Conservation (phyloP, 2,888 invertebrate genomes). For the Pammene aurita region DNA sequence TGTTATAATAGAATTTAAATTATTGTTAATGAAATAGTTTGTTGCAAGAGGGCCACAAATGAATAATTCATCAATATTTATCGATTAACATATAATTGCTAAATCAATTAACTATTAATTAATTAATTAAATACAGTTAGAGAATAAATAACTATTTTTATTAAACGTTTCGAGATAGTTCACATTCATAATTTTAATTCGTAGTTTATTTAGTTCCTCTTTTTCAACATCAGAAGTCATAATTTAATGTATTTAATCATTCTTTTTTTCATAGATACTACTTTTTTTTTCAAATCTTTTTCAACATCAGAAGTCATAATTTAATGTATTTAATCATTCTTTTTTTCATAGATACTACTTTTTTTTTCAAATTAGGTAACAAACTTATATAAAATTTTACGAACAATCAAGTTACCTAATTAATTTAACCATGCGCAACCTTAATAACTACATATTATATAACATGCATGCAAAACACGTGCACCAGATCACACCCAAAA, state of each 20-base stretch:
- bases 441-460: not conserved
- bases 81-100: slow-evolving; percentile 22
- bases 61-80: slow-evolving; percentile 16
- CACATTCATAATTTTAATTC: not conserved
- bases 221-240: not conserved
- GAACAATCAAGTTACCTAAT: not conserved
- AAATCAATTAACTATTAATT: slow-evolving; percentile 25
- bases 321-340: too few relatives aligned
- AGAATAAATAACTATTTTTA: slow-evolving; percentile 19
- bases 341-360: too few relatives aligned
- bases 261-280: too few relatives aligned
- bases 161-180: not conserved
- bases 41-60: not conserved
- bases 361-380: too few relatives aligned
- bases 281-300: too few relatives aligned
- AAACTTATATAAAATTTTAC: too few relatives aligned
- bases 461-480: slow-evolving; percentile 8
- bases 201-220: not conserved
- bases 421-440: not conserved
- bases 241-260: too few relatives aligned
- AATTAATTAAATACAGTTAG: slow-evolving; percentile 26
- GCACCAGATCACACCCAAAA: slow-evolving; percentile 3
- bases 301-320: too few relatives aligned
- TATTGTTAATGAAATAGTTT: slow-evolving; percentile 15
- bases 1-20: not conserved